Conservation (phyloP, 2,113 vertebrate genomes). For the Lonchura striata region DNA sequence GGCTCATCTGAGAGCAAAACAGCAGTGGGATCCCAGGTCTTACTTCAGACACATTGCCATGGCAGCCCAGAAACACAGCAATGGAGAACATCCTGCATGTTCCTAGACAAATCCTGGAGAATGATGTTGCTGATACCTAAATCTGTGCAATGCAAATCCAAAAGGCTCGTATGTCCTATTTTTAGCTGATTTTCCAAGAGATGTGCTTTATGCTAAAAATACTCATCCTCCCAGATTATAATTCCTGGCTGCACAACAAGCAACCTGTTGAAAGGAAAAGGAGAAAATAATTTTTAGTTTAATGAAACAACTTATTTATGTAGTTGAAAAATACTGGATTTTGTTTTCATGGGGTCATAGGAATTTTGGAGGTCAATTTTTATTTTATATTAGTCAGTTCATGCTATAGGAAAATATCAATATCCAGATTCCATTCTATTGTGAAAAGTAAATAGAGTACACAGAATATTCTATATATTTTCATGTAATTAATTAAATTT, state of each 20-base stretch:
- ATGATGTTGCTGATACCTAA: not conserved
- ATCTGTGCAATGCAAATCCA: not conserved
- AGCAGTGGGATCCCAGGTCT: not conserved
- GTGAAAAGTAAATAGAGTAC: not conserved
- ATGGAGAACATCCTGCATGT: not conserved
- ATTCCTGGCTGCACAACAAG: not conserved
- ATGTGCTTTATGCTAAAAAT: constrained; percentile 32
- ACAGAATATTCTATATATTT: not conserved
- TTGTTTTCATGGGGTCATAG: not conserved
- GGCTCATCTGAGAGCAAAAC: not conserved
- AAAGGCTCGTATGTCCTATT: constrained; percentile 19
- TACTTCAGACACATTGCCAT: not conserved
- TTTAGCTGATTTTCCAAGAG: constrained; percentile 33
- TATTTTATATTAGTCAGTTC: not conserved
- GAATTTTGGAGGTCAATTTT: not conserved
- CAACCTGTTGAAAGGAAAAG: not conserved
- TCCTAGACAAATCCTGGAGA: not conserved
- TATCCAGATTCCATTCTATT: not conserved
- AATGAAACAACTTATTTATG: not conserved
- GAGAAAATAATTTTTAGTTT: not conserved
- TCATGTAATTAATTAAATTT: not conserved
- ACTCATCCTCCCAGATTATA: not conserved
- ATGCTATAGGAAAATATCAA: not conserved
- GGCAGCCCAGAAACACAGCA: not conserved
- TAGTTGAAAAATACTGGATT: not conserved